Evolutionary conservation across 2,797 vertebrate species (phyloP), one percentile per base, ranked within the genome.

Genomic region (Cheirogaleus major): DNA sequence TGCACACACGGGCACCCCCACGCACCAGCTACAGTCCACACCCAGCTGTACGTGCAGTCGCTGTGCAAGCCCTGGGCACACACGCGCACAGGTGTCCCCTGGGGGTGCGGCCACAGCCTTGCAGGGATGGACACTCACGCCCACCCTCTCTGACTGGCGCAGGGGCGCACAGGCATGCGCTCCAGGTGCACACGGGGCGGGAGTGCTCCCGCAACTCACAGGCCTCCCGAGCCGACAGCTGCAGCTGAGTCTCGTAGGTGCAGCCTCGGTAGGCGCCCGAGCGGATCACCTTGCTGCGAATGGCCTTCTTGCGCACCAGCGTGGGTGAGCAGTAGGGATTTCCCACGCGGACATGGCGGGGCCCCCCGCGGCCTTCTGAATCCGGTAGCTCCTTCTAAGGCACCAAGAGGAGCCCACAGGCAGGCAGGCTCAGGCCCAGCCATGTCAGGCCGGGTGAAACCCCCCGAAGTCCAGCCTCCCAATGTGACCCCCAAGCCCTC

Each of bases 251-350:
- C 2, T 99, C 99, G 5, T 97, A 99, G 12, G 99, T 99, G 72
- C 99, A 99, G 96, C 99, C 99, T 27, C 99, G 99, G 96, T 99
- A 99, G 0, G 99, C 99, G 41, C 99, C 99, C 0, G 99, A 99
- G 95, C 99, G 99, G 83, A 99, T 98, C 12, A 98, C 99, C 97
- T 99, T 99, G 97, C 98, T 99, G 93, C 99, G 99, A 30, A 99
- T 99, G 67, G 99, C 99, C 96, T 99, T 99, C 98, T 99, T 99
- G 81, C 99, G 99, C 93, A 99, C 99, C 98, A 99, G 97, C 0
- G 99, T 99, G 0, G 99, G 99, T 0, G 99, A 99, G 94, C 99
- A 99, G 55, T 98, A 99, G 3, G 98, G 97, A 61, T 99, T 99
- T 15, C 99, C 99, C 0, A 95, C 96, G 50, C 98, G 98, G 35